A percentile compares a stretch with the other conserved stretches of the same genome.
These are phyloP conservation scores for Erythrocercus mccallii DNA, from an alignment of 2,113 vertebrate species.

Conservation along the genomic window DNA sequence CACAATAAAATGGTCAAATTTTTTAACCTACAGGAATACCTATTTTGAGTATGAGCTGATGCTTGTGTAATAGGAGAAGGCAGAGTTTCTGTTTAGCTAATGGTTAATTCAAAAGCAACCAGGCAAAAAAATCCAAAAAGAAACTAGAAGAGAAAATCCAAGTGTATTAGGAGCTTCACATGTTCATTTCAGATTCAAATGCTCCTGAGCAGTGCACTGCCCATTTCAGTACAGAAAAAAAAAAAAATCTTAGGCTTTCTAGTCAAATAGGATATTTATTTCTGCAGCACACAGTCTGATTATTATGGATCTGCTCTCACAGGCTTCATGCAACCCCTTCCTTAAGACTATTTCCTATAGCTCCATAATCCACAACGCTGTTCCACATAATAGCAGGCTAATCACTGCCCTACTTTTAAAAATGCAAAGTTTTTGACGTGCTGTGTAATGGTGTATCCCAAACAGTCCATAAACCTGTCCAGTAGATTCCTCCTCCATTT, in stretches of 20 bases:
- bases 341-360: conserved; percentile 36
- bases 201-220: neutral
- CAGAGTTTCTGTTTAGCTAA: neutral
- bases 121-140: neutral
- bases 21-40: neutral
- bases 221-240: neutral
- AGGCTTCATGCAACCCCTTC: neutral
- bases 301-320: conserved; percentile 9
- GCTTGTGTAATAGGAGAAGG: neutral
- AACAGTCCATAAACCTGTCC: conserved; percentile 2
- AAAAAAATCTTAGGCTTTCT: neutral
- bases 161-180: neutral
- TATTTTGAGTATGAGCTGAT: neutral
- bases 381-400: conserved; percentile 31
- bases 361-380: conserved; percentile 12
- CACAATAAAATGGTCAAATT: neutral
- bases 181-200: neutral
- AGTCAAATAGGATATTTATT: conserved; percentile 29
- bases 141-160: neutral
- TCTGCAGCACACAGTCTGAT: neutral
- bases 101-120: neutral
- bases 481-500: neutral
- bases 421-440: neutral
- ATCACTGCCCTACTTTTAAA: conserved; percentile 48
- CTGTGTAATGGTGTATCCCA: neutral